Evolutionary conservation across 2,797 vertebrate genomes (phyloP).

Genomic region (Cyprinodon diabolis): DNA sequence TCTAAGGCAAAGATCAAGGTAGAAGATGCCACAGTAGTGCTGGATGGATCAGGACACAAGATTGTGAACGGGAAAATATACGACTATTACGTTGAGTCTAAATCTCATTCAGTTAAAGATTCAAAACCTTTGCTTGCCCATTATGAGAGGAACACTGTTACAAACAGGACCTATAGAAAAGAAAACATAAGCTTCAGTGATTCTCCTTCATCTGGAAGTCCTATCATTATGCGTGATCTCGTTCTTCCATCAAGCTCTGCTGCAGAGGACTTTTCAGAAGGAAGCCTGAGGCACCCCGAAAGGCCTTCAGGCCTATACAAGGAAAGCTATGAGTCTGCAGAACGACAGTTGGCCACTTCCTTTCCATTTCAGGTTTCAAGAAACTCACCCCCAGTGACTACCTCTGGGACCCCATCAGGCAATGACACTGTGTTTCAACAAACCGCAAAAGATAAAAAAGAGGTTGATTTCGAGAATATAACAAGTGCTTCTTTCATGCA

Average conservation of each 20-base stretch:
- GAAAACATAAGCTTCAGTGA: slow-evolving; percentile 39
- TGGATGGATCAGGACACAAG: slow-evolving; percentile 56
- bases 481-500: slow-evolving; percentile 68
- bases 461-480: slow-evolving; percentile 53
- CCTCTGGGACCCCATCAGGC: neutral
- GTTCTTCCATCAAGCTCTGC: slow-evolving; percentile 35
- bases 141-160: slow-evolving; percentile 48
- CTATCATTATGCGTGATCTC: slow-evolving; percentile 73
- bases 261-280: slow-evolving; percentile 27
- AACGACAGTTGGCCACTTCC: slow-evolving; percentile 77
- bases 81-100: slow-evolving; percentile 85
- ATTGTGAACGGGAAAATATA: slow-evolving; percentile 88
- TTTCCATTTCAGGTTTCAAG: slow-evolving; percentile 56
- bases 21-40: slow-evolving; percentile 81
- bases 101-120: slow-evolving; percentile 77
- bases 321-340: slow-evolving; percentile 81
- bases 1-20: slow-evolving; percentile 86
- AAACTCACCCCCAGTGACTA: neutral
- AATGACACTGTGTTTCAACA: slow-evolving; percentile 32
- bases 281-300: slow-evolving; percentile 37
- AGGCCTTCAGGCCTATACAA: slow-evolving; percentile 74
- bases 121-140: slow-evolving; percentile 43
- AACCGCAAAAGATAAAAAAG: slow-evolving; percentile 36
- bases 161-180: slow-evolving; percentile 49
- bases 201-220: slow-evolving; percentile 58